These are phyloP conservation scores for Prionailurus viverrinus DNA, from an alignment of 2,113 vertebrate species.

Conservation along the genomic window DNA sequence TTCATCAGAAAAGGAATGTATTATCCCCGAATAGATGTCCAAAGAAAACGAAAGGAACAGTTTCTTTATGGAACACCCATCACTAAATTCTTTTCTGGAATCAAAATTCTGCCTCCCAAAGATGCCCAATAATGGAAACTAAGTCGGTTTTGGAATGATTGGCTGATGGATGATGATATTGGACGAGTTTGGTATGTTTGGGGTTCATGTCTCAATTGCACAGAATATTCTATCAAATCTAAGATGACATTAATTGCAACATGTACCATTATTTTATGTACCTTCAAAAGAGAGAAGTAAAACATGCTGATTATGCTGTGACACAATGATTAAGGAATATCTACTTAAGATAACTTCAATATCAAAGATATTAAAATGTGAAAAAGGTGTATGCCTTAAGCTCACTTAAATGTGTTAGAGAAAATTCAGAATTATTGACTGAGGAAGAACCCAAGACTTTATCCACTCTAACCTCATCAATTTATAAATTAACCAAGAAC, in stretches of 20 bases:
- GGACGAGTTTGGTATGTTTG: background rate
- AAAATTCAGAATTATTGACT: background rate
- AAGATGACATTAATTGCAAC: background rate
- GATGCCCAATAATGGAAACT: background rate
- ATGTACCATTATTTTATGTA: slow-evolving; percentile 19
- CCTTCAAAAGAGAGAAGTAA: slow-evolving; percentile 29
- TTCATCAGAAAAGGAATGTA: background rate
- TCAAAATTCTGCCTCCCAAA: slow-evolving; percentile 3
- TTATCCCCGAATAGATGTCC: background rate
- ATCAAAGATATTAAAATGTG: background rate
- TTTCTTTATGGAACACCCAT: background rate
- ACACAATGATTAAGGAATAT: background rate
- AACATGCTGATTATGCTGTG: background rate
- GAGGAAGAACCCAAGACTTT: background rate
- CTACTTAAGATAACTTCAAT: background rate
- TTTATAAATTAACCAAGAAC: slow-evolving; percentile 30
- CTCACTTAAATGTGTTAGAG: background rate
- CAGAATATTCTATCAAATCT: slow-evolving; percentile 19
- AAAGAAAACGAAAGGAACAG: background rate
- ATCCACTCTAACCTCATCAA: background rate
- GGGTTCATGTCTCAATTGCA: background rate
- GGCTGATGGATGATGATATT: background rate
- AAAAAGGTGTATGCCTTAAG: background rate
- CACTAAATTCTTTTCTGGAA: background rate
- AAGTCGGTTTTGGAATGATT: background rate